Conservation (phyloP, 2,888 invertebrate species). For the Chymomyza procnemis region DNA sequence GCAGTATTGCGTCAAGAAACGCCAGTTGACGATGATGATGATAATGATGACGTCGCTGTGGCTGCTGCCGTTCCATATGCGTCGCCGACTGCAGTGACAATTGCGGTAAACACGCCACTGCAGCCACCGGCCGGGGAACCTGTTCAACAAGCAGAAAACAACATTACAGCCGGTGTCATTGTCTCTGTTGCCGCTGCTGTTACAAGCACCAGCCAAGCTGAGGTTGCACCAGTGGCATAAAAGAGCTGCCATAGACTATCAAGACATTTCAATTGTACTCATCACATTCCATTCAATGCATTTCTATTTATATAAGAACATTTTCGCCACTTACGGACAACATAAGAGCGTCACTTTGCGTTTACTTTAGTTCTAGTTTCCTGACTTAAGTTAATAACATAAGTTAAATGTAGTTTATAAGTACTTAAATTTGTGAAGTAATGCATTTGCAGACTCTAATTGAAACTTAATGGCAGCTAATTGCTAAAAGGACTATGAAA, state of each 20-base stretch:
- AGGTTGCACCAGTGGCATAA: constrained; percentile 56
- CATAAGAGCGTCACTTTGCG: background rate
- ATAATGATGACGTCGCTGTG: constrained; percentile 25
- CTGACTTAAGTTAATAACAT: background rate
- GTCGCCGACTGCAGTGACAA: constrained; percentile 51
- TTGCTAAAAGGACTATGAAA: too few species aligned
- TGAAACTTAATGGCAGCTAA: background rate
- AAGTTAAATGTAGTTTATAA: background rate
- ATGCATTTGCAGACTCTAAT: background rate
- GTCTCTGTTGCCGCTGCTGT: constrained; percentile 53
- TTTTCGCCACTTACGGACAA: too few species aligned
- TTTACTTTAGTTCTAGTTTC: background rate
- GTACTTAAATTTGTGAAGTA: background rate
- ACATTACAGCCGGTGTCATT: constrained; percentile 60
- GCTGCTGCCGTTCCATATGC: constrained; percentile 32
- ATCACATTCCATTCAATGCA: constrained; percentile 36
- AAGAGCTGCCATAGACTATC: constrained; percentile 30
- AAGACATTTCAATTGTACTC: constrained; percentile 32
- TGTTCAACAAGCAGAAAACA: constrained; percentile 74
- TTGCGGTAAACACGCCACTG: constrained; percentile 49
- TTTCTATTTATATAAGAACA: constrained; percentile 34
- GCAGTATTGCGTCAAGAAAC: constrained; percentile 70
- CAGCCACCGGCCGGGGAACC: constrained; percentile 55
- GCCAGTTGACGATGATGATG: constrained; percentile 64
- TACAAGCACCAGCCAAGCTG: constrained; percentile 30